A percentile compares a stretch with the other conserved stretches of the same genome.
Evolutionary conservation across 2,113 vertebrate species (phyloP).

Genomic region (Gila orcuttii): DNA sequence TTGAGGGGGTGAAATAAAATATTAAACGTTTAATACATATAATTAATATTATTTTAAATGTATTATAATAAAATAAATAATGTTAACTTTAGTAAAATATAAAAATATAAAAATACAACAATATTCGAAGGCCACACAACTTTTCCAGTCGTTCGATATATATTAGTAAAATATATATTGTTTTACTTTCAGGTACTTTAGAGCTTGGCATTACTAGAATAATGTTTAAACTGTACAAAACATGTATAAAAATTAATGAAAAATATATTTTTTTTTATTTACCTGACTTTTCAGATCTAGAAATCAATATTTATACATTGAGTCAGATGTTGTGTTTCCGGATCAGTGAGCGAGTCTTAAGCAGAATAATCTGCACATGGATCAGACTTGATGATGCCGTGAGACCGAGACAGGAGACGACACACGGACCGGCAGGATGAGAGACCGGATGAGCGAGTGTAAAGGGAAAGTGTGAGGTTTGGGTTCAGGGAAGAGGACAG

Average conservation of each 20-base stretch:
- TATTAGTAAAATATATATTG: background rate
- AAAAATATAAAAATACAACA: background rate
- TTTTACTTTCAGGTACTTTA: no score
- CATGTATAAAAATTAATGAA: no score
- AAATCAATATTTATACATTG: no score
- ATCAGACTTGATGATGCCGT: background rate
- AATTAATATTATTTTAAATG: no score
- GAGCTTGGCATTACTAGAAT: no score
- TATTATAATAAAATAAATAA: no score
- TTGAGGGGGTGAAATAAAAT: no score
- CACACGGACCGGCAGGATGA: background rate
- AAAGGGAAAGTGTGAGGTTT: constrained; percentile 15
- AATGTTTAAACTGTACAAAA: no score
- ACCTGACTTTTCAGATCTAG: background rate
- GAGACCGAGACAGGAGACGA: no score
- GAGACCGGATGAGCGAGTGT: background rate
- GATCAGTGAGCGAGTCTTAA: background rate
- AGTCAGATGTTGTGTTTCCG: background rate
- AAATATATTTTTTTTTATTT: background rate
- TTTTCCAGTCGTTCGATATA: background rate
- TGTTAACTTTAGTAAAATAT: no score
- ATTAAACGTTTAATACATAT: no score
- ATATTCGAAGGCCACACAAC: background rate
- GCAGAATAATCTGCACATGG: background rate
- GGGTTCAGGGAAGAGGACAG: constrained; percentile 8